A percentile compares a stretch with the other conserved stretches of the same genome.
These are phyloP conservation scores for Ariolimax columbianus DNA, from an alignment of 2,888 invertebrate species.

Conservation along the genomic window DNA sequence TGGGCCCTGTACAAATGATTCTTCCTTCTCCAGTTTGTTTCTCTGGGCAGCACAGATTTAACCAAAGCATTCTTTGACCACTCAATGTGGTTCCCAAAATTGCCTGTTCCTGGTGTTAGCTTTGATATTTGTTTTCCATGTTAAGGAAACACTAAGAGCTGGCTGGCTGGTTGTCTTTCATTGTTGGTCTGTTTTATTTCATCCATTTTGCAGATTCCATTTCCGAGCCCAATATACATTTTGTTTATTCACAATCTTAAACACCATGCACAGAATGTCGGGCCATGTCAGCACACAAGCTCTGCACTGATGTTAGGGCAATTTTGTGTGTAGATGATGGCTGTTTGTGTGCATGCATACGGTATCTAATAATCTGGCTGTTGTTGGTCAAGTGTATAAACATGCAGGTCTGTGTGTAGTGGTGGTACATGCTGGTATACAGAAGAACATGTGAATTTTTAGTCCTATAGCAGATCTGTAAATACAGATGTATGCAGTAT, in stretches of 20 bases:
- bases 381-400: background rate
- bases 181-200: background rate
- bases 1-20: too few relatives aligned
- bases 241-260: background rate
- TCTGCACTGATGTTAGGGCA: background rate
- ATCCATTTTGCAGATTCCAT: background rate
- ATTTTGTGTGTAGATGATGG: background rate
- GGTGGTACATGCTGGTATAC: background rate
- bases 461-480: background rate
- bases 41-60: too few relatives aligned
- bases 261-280: constrained; percentile 47
- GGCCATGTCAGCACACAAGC: too few relatives aligned
- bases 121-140: background rate
- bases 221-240: constrained; percentile 10
- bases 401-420: background rate
- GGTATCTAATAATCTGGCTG: background rate
- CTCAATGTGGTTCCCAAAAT: background rate
- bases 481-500: background rate
- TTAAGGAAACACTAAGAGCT: background rate
- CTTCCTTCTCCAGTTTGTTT: too few relatives aligned
- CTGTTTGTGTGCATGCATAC: background rate
- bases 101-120: background rate
- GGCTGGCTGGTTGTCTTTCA: background rate
- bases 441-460: too few relatives aligned
- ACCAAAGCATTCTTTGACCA: too few relatives aligned